These are phyloP conservation scores for Diaphora mendica DNA, from an alignment of 2,888 invertebrate genomes.

Conservation along the genomic window DNA sequence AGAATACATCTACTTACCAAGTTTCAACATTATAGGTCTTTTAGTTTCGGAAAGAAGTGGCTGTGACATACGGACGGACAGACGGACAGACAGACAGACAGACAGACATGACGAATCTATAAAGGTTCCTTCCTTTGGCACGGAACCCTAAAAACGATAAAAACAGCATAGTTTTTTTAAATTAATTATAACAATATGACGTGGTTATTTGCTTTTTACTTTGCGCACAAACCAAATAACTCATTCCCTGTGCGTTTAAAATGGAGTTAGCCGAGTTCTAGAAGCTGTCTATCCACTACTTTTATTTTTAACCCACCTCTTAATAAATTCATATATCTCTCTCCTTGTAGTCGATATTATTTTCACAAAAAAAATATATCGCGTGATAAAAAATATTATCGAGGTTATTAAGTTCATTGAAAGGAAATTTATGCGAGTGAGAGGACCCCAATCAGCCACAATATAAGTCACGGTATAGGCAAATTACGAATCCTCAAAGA, in stretches of 20 bases:
- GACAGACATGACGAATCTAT: too few species aligned
- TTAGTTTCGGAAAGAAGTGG: too few species aligned
- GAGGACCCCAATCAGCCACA: constrained; percentile 43
- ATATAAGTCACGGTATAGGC: constrained; percentile 35
- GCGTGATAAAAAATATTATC: constrained; percentile 7
- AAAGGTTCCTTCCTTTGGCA: too few species aligned
- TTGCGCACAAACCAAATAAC: too few species aligned
- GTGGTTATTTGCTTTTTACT: too few species aligned
- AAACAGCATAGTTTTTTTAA: neutral
- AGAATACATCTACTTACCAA: too few species aligned
- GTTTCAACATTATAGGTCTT: too few species aligned
- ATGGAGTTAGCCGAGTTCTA: neutral
- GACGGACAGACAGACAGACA: too few species aligned
- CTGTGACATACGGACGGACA: too few species aligned
- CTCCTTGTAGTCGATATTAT: neutral
- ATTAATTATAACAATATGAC: too few species aligned
- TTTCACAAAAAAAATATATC: neutral
- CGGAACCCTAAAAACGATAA: too few species aligned
- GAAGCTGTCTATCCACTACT: neutral
- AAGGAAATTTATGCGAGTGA: constrained; percentile 21
- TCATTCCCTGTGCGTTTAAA: neutral
- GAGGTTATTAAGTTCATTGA: constrained; percentile 31
- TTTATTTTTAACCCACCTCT: neutral
- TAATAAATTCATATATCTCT: neutral
- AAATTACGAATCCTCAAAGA: constrained; percentile 35